Base-by-base conservation (phyloP, 2,797 vertebrate species). In the Babyrousa celebensis region DNA sequence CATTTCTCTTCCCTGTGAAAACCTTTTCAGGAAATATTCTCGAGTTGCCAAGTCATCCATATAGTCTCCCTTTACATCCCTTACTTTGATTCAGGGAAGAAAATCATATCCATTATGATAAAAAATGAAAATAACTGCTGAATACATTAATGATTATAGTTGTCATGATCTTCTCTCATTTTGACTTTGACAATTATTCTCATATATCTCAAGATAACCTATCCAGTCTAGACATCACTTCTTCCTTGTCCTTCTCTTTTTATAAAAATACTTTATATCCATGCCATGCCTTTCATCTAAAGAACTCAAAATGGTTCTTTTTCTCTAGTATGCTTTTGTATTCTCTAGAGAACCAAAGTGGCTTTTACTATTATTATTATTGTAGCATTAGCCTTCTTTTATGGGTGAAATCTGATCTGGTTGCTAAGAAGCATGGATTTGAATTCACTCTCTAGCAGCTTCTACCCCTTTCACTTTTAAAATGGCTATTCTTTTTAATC, bases 401-500 rank as follows among this genome's bases (percentile, higher is more conserved):
- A 89, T 92, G 93, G 82, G 77, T 77, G 17, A 97, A 97, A 97
- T 93, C 87, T 97, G 87, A 72, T 85, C 96, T 86, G 85, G 97
- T 97, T 98, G 95, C 96, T 97, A 95, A 97, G 94, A 97, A 95
- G 96, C 97, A 93, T 90, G 54, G 91, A 97, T 97, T 97, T 97
- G 96, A 98, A 98, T 96, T 96, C 21, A 94, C 70, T 95, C 84
- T 96, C 77, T 95, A 95, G 78, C 91, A 96, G 89, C 43, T 72
- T 94, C 94, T 97, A 93, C 74, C 74, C 74, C 72, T 96, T 98
- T 75, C 62, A 62, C 91, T 98, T 98, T 97, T 90, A 94, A 98
- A 97, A 96, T 89, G 91, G 93, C 90, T 96, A 92, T 96, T 96
- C 94, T 97, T 97, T 96, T 96, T 96, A 97, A 97, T 96, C 95